Evolutionary conservation across 2,888 invertebrate species (phyloP), one percentile per base, ranked within the genome.

Genomic region (Perizoma flavofasciatum): DNA sequence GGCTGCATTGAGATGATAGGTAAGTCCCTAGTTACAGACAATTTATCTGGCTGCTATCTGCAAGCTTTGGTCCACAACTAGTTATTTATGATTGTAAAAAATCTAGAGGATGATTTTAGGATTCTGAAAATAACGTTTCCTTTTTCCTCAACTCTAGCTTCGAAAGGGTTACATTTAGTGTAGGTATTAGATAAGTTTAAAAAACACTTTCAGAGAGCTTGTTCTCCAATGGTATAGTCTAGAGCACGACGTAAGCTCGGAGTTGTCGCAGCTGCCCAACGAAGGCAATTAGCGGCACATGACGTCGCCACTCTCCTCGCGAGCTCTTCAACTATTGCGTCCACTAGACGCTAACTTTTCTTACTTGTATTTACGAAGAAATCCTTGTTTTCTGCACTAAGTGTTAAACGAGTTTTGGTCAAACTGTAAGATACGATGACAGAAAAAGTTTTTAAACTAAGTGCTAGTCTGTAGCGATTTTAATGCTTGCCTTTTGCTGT

Each of bases 211-310:
- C 3, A 59, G 49, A 49, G 47, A 43, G 43, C 49, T 43, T 8
- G 46, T 61, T 52, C 49, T 32, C 33, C 7, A 22, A 8, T 43
- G 32, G 37, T 39, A 54, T 58, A 33, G 22, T 22, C 41, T 32
- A 39, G 43, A 43, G n/a, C 37, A 49, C 47, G 60, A 22, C 22
- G 22, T 61, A 50, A 56, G 49, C 46, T 56, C 37, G 50, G 66
- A 61, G 66, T 59, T 57, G 72, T 74, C 73, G 71, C 77, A 78
- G 80, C 67, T 79, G 80, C 67, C 81, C 81, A 80, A 79, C 77
- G 78, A 79, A 78, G 81, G 82, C 85, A 86, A 88, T 89, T 88
- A 87, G 83, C 67, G 78, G 75, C 86, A 87, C 79, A 82, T 82
- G 85, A 79, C 79, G 80, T 76, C 79, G 72, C 76, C 82, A 75